Evolutionary conservation across 2,888 invertebrate genomes (phyloP).

Genomic region (Yponomeuta evonymella): DNA sequence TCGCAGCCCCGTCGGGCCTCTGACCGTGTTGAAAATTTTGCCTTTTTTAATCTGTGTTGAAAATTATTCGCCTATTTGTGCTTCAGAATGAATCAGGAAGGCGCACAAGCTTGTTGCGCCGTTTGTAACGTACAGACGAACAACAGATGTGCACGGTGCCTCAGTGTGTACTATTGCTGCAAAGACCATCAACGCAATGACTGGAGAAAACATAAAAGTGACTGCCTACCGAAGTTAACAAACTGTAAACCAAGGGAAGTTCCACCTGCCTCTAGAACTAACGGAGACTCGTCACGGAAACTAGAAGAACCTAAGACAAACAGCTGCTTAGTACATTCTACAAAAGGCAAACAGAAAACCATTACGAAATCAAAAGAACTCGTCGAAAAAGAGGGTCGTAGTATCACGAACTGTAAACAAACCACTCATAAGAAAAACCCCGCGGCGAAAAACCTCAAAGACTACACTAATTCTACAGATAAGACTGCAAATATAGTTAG

Average conservation of each 20-base stretch:
- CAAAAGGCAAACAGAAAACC: constrained; percentile 19
- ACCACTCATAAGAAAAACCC: constrained; percentile 33
- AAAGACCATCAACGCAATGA: constrained; percentile 86
- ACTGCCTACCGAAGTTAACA: constrained; percentile 70
- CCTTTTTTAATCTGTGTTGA: not conserved
- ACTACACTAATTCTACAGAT: constrained; percentile 23
- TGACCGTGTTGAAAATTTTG: not conserved
- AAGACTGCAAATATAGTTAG: constrained; percentile 28
- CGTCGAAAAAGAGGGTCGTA: constrained; percentile 44
- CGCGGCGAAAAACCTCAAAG: not conserved
- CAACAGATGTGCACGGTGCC: constrained; percentile 85
- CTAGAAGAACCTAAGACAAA: constrained; percentile 29
- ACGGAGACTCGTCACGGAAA: constrained; percentile 39
- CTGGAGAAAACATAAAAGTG: constrained; percentile 85
- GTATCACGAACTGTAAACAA: constrained; percentile 44
- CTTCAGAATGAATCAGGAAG: constrained; percentile 67
- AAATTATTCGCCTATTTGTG: not conserved
- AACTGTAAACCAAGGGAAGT: constrained; percentile 37
- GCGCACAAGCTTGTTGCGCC: constrained; percentile 69
- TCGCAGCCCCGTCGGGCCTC: not conserved
- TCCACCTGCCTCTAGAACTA: constrained; percentile 38
- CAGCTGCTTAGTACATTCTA: constrained; percentile 24
- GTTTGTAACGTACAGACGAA: constrained; percentile 80
- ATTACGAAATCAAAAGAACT: constrained; percentile 27
- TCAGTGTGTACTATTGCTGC: constrained; percentile 84